Conservation (phyloP, 2,113 vertebrate genomes). For the Chelonoidis abingdonii region DNA sequence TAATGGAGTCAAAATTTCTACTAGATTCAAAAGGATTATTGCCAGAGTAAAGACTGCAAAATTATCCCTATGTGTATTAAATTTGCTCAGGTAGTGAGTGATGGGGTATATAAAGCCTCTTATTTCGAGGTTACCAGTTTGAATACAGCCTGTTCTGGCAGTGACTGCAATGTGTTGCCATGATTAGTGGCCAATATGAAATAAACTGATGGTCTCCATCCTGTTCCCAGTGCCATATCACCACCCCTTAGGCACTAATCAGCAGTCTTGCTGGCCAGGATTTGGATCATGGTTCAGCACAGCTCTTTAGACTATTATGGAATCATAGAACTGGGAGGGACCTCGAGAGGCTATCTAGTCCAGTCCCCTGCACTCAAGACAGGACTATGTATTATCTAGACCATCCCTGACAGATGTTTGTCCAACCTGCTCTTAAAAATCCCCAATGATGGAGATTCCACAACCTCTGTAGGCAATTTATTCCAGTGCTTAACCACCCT, state of each 20-base stretch:
- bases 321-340: too few relatives aligned
- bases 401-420: too few relatives aligned
- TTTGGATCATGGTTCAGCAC: accelerated
- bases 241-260: accelerated
- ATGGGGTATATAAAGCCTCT: background rate
- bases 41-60: background rate
- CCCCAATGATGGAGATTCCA: too few relatives aligned
- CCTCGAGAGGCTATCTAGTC: too few relatives aligned
- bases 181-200: background rate
- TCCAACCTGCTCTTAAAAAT: too few relatives aligned
- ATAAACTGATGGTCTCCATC: background rate
- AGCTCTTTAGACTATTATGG: background rate
- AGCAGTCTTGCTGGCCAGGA: background rate
- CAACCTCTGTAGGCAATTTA: too few relatives aligned
- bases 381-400: too few relatives aligned
- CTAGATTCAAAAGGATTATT: background rate
- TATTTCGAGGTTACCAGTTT: background rate
- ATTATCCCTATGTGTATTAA: background rate
- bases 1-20: background rate
- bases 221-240: background rate
- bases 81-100: background rate
- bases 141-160: background rate
- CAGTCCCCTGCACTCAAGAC: too few relatives aligned
- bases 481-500: too few relatives aligned
- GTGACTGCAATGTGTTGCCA: background rate